Evolutionary conservation across 2,888 invertebrate species (phyloP).

Genomic region (Drosophila monieri): DNA sequence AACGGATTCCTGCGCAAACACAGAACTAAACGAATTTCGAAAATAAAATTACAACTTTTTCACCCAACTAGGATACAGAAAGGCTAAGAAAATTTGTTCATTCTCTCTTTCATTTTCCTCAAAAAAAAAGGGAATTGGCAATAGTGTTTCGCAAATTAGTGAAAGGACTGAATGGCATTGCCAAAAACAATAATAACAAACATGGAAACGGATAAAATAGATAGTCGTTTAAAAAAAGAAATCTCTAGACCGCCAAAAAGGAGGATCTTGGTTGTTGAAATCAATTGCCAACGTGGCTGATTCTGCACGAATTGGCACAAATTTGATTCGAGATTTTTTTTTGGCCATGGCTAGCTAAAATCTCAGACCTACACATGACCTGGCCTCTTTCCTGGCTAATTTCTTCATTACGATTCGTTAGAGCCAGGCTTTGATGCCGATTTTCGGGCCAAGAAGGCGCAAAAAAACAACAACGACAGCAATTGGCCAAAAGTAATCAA

Average conservation of each 20-base stretch:
- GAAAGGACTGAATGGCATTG: slow-evolving; percentile 51
- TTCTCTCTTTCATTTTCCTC: slow-evolving; percentile 20
- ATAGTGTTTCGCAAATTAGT: slow-evolving; percentile 59
- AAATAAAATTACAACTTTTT: slow-evolving; percentile 79
- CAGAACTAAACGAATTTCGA: slow-evolving; percentile 78
- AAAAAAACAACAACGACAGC: slow-evolving; percentile 33
- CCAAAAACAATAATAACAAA: slow-evolving; percentile 15
- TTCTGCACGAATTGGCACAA: neutral
- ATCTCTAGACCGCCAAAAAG: neutral
- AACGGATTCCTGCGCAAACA: slow-evolving; percentile 78
- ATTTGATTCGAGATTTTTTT: neutral
- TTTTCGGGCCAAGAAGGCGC: slow-evolving; percentile 38
- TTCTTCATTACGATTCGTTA: slow-evolving; percentile 73
- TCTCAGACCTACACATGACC: slow-evolving; percentile 8
- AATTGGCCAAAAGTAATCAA: slow-evolving; percentile 51
- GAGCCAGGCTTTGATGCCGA: slow-evolving; percentile 48
- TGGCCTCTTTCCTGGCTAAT: slow-evolving; percentile 42
- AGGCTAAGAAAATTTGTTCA: slow-evolving; percentile 65
- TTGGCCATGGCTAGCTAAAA: neutral
- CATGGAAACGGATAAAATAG: slow-evolving; percentile 7
- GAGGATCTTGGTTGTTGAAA: neutral
- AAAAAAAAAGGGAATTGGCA: slow-evolving; percentile 29
- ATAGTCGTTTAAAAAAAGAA: too few species aligned
- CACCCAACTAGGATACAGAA: slow-evolving; percentile 53
- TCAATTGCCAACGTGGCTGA: neutral